Conservation (phyloP, 1,140 invertebrate species). For the Cotesia typhae region DNA sequence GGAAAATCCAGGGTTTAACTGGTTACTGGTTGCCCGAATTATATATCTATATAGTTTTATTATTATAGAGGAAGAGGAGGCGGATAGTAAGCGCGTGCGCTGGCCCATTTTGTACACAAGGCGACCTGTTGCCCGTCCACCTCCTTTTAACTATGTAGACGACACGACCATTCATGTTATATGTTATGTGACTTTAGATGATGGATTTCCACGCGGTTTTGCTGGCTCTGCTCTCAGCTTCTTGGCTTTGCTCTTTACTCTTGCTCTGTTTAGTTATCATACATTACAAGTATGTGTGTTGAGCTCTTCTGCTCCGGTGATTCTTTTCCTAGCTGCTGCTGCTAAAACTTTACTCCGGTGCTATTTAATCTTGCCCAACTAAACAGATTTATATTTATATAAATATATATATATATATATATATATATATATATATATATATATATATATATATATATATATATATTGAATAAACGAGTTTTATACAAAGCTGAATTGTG, state of each 20-base stretch:
- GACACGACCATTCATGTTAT: slow-evolving; percentile 19
- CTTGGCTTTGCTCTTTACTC: neutral
- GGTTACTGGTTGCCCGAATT: neutral
- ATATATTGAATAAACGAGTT: no score
- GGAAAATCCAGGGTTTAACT: neutral
- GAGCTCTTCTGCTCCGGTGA: neutral
- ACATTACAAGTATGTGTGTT: no score
- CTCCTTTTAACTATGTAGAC: neutral
- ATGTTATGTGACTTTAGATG: slow-evolving; percentile 17
- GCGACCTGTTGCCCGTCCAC: slow-evolving; percentile 24
- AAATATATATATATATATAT: no score
- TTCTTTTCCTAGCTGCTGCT: neutral
- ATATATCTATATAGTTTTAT: neutral
- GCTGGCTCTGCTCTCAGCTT: neutral
- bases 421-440: neutral
- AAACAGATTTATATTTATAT: neutral
- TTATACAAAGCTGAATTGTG: neutral
- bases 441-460: no score
- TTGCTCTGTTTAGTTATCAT: no score
- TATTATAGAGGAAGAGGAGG: neutral
- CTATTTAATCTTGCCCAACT: no score
- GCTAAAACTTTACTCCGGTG: no score
- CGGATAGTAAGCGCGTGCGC: slow-evolving; percentile 9
- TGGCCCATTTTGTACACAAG: neutral
- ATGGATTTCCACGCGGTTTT: slow-evolving; percentile 18